These are phyloP conservation scores for Pseudomyrmex sp. DNA, from an alignment of 1,140 invertebrate species.

Conservation along the genomic window DNA sequence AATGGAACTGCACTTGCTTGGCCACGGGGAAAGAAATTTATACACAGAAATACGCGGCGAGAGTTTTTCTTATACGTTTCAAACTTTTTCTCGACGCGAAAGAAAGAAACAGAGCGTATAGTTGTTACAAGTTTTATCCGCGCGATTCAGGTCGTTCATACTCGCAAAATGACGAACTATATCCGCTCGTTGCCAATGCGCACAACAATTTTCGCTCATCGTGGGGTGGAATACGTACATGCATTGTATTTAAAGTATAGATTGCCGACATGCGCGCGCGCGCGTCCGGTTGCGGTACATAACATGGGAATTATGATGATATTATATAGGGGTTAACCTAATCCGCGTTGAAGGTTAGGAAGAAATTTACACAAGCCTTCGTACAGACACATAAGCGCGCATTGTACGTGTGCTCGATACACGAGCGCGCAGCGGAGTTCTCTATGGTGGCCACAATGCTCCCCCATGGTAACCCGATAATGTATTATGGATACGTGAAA, in stretches of 20 bases:
- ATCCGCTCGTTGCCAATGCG: background rate
- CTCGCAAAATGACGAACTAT: background rate
- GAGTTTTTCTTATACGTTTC: constrained; percentile 2
- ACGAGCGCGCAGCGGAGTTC: constrained; percentile 55
- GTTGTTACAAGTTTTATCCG: background rate
- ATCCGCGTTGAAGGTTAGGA: constrained; percentile 69
- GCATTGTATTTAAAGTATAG: constrained; percentile 64
- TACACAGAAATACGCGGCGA: no score
- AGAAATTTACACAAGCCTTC: constrained; percentile 74
- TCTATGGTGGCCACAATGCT: constrained; percentile 72
- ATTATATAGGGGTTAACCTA: constrained; percentile 72
- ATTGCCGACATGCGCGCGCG: constrained; percentile 48
- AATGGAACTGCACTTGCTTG: no score
- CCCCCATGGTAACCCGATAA: constrained; percentile 76
- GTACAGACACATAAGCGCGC: constrained; percentile 32
- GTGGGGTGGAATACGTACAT: background rate
- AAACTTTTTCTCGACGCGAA: constrained; percentile 20
- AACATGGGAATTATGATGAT: constrained; percentile 70
- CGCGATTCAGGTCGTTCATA: background rate
- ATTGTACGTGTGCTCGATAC: constrained; percentile 57
- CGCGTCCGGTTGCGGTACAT: constrained; percentile 60
- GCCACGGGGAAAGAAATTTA: background rate
- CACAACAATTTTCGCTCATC: constrained; percentile 16
- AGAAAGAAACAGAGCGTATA: background rate
- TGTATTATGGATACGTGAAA: constrained; percentile 74